These are phyloP conservation scores for Panthera leo DNA, from an alignment of 2,113 vertebrate species.

Conservation along the genomic window DNA sequence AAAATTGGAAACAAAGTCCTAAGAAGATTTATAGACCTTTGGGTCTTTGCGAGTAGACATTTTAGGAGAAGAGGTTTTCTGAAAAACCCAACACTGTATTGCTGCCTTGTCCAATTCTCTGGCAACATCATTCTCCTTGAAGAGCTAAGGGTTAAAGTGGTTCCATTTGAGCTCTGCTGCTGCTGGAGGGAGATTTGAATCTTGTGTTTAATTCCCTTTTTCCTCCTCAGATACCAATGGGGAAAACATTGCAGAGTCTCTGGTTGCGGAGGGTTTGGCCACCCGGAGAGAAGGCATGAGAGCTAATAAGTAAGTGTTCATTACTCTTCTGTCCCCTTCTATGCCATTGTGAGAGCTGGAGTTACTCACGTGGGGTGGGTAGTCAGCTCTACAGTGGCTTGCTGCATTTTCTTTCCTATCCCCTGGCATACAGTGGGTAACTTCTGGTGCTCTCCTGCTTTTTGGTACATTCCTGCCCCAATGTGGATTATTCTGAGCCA, in stretches of 20 bases:
- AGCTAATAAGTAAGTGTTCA: conserved; percentile 91
- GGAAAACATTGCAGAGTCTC: conserved; percentile 95
- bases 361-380: background rate
- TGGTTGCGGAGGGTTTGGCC: conserved; percentile 94
- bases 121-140: background rate
- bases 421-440: background rate
- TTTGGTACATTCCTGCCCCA: background rate
- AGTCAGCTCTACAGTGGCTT: background rate
- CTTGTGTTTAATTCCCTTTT: background rate
- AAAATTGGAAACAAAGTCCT: conserved; percentile 43
- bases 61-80: conserved; percentile 6
- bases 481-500: conserved; percentile 5
- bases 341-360: background rate
- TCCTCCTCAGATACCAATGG: conserved; percentile 89
- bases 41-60: background rate
- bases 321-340: background rate
- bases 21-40: background rate
- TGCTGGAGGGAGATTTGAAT: background rate
- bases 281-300: conserved; percentile 95
- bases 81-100: background rate
- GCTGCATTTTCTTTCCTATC: background rate
- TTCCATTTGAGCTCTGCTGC: background rate
- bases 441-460: background rate
- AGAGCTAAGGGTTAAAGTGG: background rate
- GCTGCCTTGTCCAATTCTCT: background rate